Evolutionary conservation across 2,797 vertebrate genomes (phyloP), one percentile per base, ranked within the genome.

Genomic region (Mastacembelus armatus): DNA sequence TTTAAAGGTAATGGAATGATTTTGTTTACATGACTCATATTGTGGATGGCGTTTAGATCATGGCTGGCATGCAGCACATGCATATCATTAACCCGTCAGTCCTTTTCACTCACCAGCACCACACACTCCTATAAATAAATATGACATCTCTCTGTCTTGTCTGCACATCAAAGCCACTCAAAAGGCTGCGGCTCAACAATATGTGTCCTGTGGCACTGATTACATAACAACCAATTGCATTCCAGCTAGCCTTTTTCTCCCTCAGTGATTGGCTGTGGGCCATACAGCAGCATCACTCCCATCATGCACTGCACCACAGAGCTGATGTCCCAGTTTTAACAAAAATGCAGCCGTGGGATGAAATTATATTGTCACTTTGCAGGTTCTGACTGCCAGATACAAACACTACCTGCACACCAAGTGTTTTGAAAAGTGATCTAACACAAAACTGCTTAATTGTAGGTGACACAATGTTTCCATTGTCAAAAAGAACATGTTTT

Each of bases 301-400:
- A 84, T 78, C 64, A 81, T 87, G 78, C 88, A 85, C 50, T 18
- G 66, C 52, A 36, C 57, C 24, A 30, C 70, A 22, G 54, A 81
- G 82, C 72, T 73, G 55, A 73, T 87, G 90, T 75, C 88, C 88
- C 83, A 90, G 76, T 89, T 91, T 87, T 45, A 77, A 68, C 50
- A 74, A 61, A 84, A 80, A 79, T 6, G 38, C 71, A 81, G 76
- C 59, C 59, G 70, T 50, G 66, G 51, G 42, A 80, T 68, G 69
- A 85, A 77, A 79, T 66, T 74, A 50, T 57, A 42, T 29, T 4
- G 65, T 66, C 65, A 56, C 65, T 72, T 78, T 81, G 19, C 71
- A 56, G 57, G 78, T 82, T 69, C 26, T 9, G 30, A 71, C 61
- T 54, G 54, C 26, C 75, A 47, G 70, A 70, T 39, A 42, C 51